Base-by-base conservation (phyloP, 2,888 invertebrate species). In the Tachina grossa region DNA sequence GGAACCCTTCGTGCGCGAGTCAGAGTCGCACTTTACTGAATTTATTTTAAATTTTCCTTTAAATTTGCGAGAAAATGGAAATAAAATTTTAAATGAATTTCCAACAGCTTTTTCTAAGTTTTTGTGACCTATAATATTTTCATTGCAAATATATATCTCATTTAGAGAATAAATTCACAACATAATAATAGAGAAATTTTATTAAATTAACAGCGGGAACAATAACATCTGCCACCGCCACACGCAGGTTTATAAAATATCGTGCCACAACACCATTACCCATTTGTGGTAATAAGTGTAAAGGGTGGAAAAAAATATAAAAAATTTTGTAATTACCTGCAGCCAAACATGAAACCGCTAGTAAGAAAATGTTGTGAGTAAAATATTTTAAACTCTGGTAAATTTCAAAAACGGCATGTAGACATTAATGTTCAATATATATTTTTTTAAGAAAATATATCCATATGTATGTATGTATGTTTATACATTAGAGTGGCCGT, bases 181-280 rank as follows among this genome's bases (percentile, higher is more conserved):
- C 14, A 31, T 45, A 31, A 31, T 45, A 31, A n/a, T 43, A 45
- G 55, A 55, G 8, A 22, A 69, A 53, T 68, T 59, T 74, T 74
- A 22, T 59, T 51, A 74, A 74, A 74, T 66, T 66, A 68, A 0
- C 74, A 75, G 66, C 68, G 74, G 51, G 74, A 81, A 81, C 22
- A 59, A 49, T 51, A 74, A 65, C 81, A 81, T 59, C 81, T 81
- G 81, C 59, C 43, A 10, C 47, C 43, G 13, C 55, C 49, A 13
- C 66, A 74, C 65, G 80, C 74, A 74, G 59, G 49, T 74, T 66
- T 51, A 68, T 68, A 31, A 51, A 59, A 74, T 81, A 43, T 59
- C 74, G 51, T 81, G 80, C 59, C 66, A 74, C 59, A 57, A 81
- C 53, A 74, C 59, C 19, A 74, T 74, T 81, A 66, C 43, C 74